These are phyloP conservation scores for Diachrysia chrysitis DNA, from an alignment of 2,888 invertebrate species.

Conservation along the genomic window DNA sequence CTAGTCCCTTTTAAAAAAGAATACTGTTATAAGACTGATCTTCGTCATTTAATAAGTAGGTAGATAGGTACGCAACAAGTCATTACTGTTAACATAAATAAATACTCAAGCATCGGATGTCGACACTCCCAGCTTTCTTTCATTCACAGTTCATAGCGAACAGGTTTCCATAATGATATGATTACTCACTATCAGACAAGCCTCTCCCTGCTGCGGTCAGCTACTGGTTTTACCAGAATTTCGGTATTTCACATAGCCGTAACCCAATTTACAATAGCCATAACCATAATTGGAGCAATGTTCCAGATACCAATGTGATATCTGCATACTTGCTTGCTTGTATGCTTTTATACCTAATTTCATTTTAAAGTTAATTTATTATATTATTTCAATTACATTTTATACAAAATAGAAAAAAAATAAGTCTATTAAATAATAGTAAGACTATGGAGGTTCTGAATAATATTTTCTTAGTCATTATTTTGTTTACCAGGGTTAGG, in stretches of 20 bases:
- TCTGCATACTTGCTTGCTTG: no score
- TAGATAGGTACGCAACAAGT: background rate
- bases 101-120: background rate
- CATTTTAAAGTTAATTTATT: no score
- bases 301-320: background rate
- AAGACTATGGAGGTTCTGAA: no score
- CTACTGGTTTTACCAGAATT: background rate
- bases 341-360: no score
- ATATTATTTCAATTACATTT: no score
- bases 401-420: no score
- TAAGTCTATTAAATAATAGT: no score
- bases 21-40: background rate
- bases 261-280: background rate
- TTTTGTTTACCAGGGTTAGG: no score
- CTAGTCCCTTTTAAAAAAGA: no score
- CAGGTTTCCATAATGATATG: background rate
- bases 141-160: conserved; percentile 2
- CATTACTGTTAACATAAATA: background rate
- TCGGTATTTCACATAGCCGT: background rate
- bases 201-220: conserved; percentile 1
- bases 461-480: no score
- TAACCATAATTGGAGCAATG: background rate
- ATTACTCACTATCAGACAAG: background rate
- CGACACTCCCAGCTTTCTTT: conserved; percentile 5
- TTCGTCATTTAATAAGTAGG: background rate